Evolutionary conservation across 2,888 invertebrate species (phyloP).

Genomic region (Phalera bucephala): DNA sequence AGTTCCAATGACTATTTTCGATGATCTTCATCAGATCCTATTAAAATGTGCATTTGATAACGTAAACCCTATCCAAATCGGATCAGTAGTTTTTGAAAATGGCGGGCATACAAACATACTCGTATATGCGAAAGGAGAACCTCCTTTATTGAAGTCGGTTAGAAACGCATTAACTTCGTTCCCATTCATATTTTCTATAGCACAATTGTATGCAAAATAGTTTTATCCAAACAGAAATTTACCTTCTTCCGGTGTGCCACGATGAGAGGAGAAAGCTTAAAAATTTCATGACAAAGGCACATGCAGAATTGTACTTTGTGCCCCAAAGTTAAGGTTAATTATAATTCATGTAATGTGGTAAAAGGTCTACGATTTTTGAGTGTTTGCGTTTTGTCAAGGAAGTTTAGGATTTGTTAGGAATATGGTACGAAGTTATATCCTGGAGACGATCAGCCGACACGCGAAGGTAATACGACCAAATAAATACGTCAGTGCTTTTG

Average conservation of each 20-base stretch:
- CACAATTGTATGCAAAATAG: slow-evolving; percentile 13
- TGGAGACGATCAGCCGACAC: slow-evolving; percentile 9
- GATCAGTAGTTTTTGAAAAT: no score
- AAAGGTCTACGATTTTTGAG: slow-evolving; percentile 12
- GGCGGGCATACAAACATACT: no score
- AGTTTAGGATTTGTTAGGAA: slow-evolving; percentile 11
- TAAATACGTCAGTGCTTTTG: no score
- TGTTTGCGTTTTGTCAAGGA: slow-evolving; percentile 10
- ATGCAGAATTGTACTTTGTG: slow-evolving; percentile 10
- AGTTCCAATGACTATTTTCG: no score
- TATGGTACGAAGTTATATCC: slow-evolving; percentile 6
- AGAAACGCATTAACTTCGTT: background rate
- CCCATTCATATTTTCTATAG: no score
- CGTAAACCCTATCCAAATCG: no score
- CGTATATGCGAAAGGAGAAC: no score
- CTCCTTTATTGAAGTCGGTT: no score
- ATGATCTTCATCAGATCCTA: no score
- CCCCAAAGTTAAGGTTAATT: slow-evolving; percentile 12
- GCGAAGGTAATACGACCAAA: slow-evolving; percentile 7
- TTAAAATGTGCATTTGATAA: no score
- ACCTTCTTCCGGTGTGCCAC: slow-evolving; percentile 32
- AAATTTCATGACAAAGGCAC: background rate
- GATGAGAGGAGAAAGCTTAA: slow-evolving; percentile 15
- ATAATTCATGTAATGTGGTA: slow-evolving; percentile 14
- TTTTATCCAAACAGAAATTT: slow-evolving; percentile 22